Percentiles rank a stretch among this genome's conserved stretches.
These are phyloP conservation scores for Cephus spinipes DNA, from an alignment of 2,888 invertebrate genomes.

Conservation along the genomic window DNA sequence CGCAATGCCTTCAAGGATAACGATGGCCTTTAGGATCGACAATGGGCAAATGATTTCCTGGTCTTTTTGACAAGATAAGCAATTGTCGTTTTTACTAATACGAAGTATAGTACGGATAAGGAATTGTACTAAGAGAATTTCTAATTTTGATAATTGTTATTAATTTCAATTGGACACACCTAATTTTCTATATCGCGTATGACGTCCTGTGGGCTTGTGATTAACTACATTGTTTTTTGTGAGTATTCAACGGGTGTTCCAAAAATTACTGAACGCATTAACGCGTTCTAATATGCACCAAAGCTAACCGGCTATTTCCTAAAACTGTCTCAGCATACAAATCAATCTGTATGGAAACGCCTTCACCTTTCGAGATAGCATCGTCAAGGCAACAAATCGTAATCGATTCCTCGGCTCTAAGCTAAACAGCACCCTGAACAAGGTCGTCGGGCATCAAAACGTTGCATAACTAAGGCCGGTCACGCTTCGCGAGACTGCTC, in stretches of 20 bases:
- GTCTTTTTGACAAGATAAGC: not conserved
- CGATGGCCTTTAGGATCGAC: not conserved
- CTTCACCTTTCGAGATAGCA: conserved; percentile 40
- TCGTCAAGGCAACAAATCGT: conserved; percentile 39
- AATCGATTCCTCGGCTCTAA: conserved; percentile 52
- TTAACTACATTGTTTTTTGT: not conserved
- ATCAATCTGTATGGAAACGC: conserved; percentile 10
- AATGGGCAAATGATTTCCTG: not conserved
- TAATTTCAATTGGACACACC: not conserved
- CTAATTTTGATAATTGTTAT: not conserved
- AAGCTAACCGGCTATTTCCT: conserved; percentile 20
- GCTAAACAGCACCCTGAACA: conserved; percentile 54
- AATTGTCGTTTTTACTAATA: not conserved
- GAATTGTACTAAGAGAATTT: not conserved
- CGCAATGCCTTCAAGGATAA: not conserved
- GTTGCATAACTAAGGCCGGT: conserved; percentile 64
- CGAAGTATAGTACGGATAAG: not conserved
- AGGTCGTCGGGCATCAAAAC: conserved; percentile 58
- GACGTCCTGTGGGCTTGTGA: not conserved
- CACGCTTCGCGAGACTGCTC: conserved; percentile 58
- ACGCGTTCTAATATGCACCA: not conserved
- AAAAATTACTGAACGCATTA: not conserved
- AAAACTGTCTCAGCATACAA: conserved; percentile 26
- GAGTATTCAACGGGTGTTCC: not conserved
- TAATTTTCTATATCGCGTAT: not conserved